phyloP scores from a whole-genome alignment of 2,797 vertebrate genomes.

The Furcifer pardalis region DNA sequence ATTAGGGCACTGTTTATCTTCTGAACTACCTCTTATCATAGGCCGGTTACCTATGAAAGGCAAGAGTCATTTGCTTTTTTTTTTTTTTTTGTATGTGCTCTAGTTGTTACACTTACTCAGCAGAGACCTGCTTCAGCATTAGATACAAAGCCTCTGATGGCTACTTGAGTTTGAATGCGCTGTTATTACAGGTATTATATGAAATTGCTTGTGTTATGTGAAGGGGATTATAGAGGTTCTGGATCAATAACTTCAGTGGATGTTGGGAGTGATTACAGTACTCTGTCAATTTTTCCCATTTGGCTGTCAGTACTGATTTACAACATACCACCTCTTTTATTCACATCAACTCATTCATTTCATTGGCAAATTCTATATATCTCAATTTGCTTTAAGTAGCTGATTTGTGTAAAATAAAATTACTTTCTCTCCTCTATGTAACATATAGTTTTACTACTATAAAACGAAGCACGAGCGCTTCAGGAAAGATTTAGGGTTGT shows the following conservation, averaged over 20 bases:
- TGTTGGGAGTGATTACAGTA: conserved; percentile 92
- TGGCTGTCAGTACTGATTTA: conserved; percentile 87
- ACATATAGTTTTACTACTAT: conserved; percentile 79
- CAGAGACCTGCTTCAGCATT: conserved; percentile 85
- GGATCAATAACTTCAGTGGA: conserved; percentile 97
- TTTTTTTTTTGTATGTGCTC: conserved; percentile 75
- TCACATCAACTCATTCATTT: conserved; percentile 88
- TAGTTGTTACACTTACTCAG: conserved; percentile 80
- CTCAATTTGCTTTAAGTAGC: conserved; percentile 88
- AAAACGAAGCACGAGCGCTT: conserved; percentile 43
- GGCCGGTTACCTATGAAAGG: conserved; percentile 77
- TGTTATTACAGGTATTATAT: conserved; percentile 99
- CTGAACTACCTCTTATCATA: conserved; percentile 76
- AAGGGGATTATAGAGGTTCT: conserved; percentile 93
- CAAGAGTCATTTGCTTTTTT: conserved; percentile 60
- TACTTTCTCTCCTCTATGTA: conserved; percentile 81
- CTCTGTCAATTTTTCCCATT: conserved; percentile 92
- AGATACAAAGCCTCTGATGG: conserved; percentile 89
- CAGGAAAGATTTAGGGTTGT: conserved; percentile 46
- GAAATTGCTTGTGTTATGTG: conserved; percentile 96
- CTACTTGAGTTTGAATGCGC: conserved; percentile 91
- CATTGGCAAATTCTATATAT: conserved; percentile 86
- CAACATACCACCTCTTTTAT: conserved; percentile 83
- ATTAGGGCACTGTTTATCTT: conserved; percentile 79
- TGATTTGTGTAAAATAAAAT: conserved; percentile 87